Base-by-base conservation (phyloP, 2,888 invertebrate genomes). In the Muschampia staudingeri region DNA sequence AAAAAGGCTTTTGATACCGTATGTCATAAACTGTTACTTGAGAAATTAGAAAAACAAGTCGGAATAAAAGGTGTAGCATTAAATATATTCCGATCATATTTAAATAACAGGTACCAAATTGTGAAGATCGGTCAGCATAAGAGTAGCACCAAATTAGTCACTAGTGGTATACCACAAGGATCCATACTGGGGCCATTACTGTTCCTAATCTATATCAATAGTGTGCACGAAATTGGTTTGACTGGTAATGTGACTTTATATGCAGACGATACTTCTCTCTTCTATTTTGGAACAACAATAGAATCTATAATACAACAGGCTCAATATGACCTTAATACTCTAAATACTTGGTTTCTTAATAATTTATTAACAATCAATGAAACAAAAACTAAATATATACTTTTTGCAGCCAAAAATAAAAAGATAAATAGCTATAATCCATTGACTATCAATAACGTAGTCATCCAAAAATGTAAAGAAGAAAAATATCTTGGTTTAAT, bases 401-500 rank as follows among this genome's bases (percentile, higher is more conserved):
- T 82, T n/a, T 73, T 82, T 61, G 42, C 65, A 11, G 25, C 82
- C 6, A 82, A 77, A 82, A 82, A 80, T 34, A 37, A 80, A 80
- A 80, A 80, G 7, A 37, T 37, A 37, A 37, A 1, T 37, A 7
- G 7, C 7, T 37, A 37, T 37, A 37, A 37, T 37, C 69, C 30
- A 40, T 86, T 3, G 14, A 25, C 19, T 25, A 76, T 76, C 11
- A 37, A 76, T 30, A 30, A 30, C 30, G 44, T 56, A 30, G 37
- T n/a, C 0, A 0, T 52, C 4, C 16, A 52, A 52, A 52, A n/a
- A 52, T 14, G 4, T 14, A 52, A 37, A 8, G 12, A 76, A 34
- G 84, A 86, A 82, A 86, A 85, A 82, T 88, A 86, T 67, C 80
- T 88, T 2, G 87, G 86, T 0, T 40, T 87, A 14, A 82, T 84